Percentiles rank a stretch among this genome's conserved stretches.
These are phyloP conservation scores for Ectropis crepuscularia DNA, from an alignment of 2,888 invertebrate species.

Conservation along the genomic window DNA sequence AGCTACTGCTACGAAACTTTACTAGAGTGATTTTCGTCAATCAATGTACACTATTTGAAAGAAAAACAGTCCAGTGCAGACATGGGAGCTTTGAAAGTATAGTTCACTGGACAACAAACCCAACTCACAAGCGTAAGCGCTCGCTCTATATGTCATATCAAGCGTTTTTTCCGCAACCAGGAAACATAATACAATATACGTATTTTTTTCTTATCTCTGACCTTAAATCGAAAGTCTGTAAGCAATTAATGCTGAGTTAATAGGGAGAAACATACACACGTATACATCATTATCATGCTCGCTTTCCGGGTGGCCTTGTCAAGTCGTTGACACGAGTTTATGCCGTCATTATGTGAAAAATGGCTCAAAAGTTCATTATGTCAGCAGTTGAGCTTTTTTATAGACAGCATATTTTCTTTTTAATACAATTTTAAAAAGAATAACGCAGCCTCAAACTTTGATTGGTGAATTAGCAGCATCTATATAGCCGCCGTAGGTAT, in stretches of 20 bases:
- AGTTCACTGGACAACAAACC: slow-evolving; percentile 24
- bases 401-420: background rate
- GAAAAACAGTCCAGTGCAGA: background rate
- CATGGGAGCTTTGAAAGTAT: background rate
- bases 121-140: slow-evolving; percentile 8
- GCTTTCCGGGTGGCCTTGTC: slow-evolving; percentile 61
- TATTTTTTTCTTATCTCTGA: slow-evolving; percentile 48
- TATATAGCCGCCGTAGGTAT: no score
- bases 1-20: no score
- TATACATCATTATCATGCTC: slow-evolving; percentile 43
- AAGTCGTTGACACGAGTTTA: slow-evolving; percentile 51
- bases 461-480: no score
- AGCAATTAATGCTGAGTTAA: slow-evolving; percentile 53
- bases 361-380: slow-evolving; percentile 31
- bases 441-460: no score
- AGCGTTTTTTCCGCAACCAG: slow-evolving; percentile 49
- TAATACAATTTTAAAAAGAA: no score
- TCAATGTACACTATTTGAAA: background rate
- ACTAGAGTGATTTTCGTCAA: no score
- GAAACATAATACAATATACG: slow-evolving; percentile 42
- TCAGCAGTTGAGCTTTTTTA: slow-evolving; percentile 11
- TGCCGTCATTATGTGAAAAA: slow-evolving; percentile 48
- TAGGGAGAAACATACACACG: slow-evolving; percentile 44
- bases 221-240: slow-evolving; percentile 57
- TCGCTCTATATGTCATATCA: slow-evolving; percentile 34